Conservation (phyloP, 2,797 vertebrate species). For the Podarcis siculus region DNA sequence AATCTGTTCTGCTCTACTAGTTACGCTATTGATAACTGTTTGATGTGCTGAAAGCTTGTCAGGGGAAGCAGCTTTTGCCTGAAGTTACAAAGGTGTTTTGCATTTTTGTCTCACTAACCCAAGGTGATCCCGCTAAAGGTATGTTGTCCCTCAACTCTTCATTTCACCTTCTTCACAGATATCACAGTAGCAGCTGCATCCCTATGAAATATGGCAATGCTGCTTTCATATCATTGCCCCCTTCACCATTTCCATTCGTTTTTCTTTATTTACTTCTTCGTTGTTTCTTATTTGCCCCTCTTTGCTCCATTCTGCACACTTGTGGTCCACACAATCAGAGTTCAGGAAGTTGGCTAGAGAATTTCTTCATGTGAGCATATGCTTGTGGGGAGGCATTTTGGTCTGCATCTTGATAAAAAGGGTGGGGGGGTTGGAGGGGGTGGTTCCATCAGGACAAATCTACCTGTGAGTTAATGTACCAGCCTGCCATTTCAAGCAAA, state of each 20-base stretch:
- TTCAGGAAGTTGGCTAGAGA: not conserved
- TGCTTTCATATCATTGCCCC: not conserved
- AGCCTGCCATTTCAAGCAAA: not conserved
- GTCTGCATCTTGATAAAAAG: not conserved
- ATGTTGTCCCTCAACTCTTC: not conserved
- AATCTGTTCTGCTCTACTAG: not conserved
- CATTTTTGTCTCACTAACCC: not conserved
- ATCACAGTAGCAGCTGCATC: not conserved
- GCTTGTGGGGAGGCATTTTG: not conserved
- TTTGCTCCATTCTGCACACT: not conserved
- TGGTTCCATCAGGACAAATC: not conserved
- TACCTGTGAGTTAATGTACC: not conserved
- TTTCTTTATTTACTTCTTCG: not conserved
- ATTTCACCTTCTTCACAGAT: not conserved
- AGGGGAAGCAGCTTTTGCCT: not conserved
- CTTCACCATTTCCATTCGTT: not conserved
- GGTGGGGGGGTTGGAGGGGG: too few species aligned
- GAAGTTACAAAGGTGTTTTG: not conserved
- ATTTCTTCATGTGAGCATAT: not conserved
- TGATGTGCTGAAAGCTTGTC: not conserved
- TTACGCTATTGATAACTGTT: not conserved
- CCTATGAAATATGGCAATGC: not conserved
- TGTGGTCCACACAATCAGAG: not conserved
- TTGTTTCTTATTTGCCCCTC: not conserved
- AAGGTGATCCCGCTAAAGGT: not conserved